Percentiles rank a stretch among this genome's conserved stretches.
Conservation (phyloP, 2,113 vertebrate species). For the Procavia capensis region DNA sequence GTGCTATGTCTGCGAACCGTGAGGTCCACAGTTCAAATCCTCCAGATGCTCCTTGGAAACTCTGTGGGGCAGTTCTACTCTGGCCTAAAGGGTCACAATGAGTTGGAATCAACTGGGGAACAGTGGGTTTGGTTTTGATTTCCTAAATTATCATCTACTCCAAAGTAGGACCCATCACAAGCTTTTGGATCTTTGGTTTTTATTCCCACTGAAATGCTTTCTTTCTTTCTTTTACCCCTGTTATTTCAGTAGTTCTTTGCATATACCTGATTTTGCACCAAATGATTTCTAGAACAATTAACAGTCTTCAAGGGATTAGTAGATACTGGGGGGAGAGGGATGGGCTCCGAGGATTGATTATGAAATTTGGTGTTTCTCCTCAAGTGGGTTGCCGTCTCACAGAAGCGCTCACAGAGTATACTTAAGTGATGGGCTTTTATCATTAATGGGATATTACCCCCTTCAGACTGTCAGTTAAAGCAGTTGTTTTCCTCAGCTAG, state of each 20-base stretch:
- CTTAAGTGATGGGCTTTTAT: not conserved
- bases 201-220: not conserved
- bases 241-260: not conserved
- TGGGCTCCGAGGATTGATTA: not conserved
- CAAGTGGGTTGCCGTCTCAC: not conserved
- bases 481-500: not conserved
- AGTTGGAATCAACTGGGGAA: too few relatives aligned
- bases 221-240: too few relatives aligned
- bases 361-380: not conserved
- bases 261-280: not conserved
- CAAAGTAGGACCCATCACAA: not conserved
- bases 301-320: not conserved
- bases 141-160: not conserved
- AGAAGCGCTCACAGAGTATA: not conserved
- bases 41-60: too few relatives aligned
- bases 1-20: too few relatives aligned
- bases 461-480: not conserved
- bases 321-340: not conserved
- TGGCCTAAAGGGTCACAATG: too few relatives aligned
- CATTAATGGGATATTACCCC: not conserved
- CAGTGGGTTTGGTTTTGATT: too few relatives aligned
- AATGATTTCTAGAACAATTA: not conserved
- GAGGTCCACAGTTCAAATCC: too few relatives aligned
- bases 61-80: too few relatives aligned
- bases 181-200: constrained; percentile 31